phyloP scores from a whole-genome alignment of 2,797 vertebrate species.

The Lagodon rhomboides region DNA sequence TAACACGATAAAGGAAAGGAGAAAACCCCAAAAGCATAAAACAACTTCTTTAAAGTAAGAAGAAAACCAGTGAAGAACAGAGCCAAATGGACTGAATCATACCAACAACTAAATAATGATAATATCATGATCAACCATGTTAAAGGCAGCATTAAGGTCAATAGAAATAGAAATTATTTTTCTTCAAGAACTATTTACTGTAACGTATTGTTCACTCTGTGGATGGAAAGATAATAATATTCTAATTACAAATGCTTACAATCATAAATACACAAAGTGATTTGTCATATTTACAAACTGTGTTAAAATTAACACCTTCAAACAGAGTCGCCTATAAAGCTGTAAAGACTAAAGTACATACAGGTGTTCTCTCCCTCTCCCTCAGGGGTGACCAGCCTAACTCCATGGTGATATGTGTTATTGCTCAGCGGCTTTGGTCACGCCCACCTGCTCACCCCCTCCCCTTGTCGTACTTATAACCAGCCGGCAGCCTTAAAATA shows the following conservation, averaged over 20 bases:
- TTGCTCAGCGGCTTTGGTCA: conserved; percentile 59
- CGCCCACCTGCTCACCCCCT: conserved; percentile 57
- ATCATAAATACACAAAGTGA: background rate
- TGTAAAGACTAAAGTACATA: conserved; percentile 11
- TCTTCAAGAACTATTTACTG: background rate
- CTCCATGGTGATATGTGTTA: conserved; percentile 72
- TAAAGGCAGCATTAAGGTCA: background rate
- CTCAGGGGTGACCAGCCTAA: conserved; percentile 34
- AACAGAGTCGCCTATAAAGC: background rate
- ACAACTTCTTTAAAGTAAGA: too few species aligned
- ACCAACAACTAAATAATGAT: background rate
- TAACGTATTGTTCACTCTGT: too few species aligned
- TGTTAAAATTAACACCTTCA: background rate
- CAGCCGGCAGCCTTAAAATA: conserved; percentile 43
- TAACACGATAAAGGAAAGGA: too few species aligned
- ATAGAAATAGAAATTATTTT: background rate
- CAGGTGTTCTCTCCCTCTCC: conserved; percentile 41
- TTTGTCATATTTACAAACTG: background rate
- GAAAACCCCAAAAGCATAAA: too few species aligned
- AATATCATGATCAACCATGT: background rate
- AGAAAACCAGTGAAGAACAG: background rate
- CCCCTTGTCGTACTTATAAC: conserved; percentile 38
- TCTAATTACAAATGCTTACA: background rate
- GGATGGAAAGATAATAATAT: background rate
- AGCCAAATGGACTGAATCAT: too few species aligned